Percentiles rank a stretch among this genome's conserved stretches.
These are phyloP conservation scores for Suncus etruscus DNA, from an alignment of 2,113 vertebrate genomes.

Conservation along the genomic window DNA sequence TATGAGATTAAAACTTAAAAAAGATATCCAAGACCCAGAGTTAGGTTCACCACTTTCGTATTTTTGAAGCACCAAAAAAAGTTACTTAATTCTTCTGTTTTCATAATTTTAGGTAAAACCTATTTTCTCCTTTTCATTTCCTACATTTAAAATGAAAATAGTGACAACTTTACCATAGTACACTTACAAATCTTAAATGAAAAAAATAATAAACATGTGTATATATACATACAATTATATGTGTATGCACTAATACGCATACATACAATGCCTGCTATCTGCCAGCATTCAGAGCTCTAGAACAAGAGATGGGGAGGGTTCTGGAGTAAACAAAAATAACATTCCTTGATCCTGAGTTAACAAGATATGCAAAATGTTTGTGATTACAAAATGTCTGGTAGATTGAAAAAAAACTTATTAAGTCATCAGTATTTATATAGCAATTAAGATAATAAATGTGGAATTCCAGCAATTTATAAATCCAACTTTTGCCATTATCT, in stretches of 20 bases:
- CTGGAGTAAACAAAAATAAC: not conserved
- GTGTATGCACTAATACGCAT: not conserved
- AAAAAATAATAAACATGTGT: not conserved
- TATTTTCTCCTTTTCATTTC: not conserved
- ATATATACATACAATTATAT: not conserved
- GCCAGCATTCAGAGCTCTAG: not conserved
- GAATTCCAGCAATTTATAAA: constrained; percentile 14
- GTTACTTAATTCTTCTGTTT: not conserved
- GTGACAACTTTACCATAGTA: too few species aligned
- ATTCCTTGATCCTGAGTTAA: not conserved
- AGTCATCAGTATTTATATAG: not conserved
- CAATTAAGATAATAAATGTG: not conserved
- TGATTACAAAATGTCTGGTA: too few species aligned
- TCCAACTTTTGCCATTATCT: not conserved
- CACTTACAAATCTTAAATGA: not conserved
- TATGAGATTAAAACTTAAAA: not conserved
- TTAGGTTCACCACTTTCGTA: not conserved
- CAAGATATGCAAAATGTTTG: not conserved
- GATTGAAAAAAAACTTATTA: not conserved
- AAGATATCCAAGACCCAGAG: not conserved
- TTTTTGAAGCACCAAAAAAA: not conserved
- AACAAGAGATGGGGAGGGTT: not conserved
- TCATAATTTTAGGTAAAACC: not conserved
- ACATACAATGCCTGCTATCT: not conserved
- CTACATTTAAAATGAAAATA: not conserved